Evolutionary conservation across 37 sponge, comb jelly and placozoan species (phyloP).

Genomic region (Halisarca cf. caerulea): DNA sequence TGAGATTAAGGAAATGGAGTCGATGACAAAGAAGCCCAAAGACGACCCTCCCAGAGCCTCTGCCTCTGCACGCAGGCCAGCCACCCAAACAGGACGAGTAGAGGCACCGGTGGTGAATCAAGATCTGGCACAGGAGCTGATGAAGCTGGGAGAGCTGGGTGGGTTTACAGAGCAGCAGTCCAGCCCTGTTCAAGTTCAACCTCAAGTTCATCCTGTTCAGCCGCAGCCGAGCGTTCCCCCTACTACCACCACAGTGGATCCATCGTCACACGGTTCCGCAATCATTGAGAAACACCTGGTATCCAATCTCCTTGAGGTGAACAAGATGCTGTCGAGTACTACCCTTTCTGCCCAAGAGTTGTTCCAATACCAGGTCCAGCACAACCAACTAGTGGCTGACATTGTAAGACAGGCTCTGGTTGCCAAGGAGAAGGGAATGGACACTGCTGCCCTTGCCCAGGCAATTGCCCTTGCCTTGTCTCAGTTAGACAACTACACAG

Average conservation of each 20-base stretch:
- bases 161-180: no score
- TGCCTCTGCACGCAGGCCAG: no score
- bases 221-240: no score
- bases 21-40: background rate
- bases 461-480: background rate
- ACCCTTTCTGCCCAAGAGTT: background rate
- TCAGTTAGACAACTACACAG: constrained; percentile 8
- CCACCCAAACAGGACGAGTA: no score
- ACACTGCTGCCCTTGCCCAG: background rate
- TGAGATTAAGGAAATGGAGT: constrained; percentile 16
- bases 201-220: no score
- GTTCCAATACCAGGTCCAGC: constrained; percentile 7
- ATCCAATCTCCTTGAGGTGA: background rate
- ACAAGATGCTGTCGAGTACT: background rate
- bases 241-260: background rate
- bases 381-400: constrained; percentile 9
- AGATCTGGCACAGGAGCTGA: constrained; percentile 24
- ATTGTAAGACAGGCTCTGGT: background rate
- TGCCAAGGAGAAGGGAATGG: background rate
- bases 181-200: no score
- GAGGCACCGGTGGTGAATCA: background rate
- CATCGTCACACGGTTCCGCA: background rate
- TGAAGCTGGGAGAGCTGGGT: background rate
- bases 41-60: no score
- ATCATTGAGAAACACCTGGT: constrained; percentile 1